Base-by-base conservation (phyloP, 2,888 invertebrate genomes). In the Andrena camellia region DNA sequence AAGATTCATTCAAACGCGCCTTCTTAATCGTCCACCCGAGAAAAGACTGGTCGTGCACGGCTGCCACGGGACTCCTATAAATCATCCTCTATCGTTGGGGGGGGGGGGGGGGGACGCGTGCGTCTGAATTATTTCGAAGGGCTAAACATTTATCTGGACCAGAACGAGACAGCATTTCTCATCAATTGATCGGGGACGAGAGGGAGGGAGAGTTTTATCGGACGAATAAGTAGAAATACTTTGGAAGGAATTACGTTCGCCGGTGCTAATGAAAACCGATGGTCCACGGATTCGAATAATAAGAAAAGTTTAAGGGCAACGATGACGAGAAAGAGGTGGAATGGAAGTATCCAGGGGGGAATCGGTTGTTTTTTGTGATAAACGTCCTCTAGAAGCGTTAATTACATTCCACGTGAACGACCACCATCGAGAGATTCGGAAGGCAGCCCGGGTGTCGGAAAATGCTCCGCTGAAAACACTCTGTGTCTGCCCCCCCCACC, bases 391-490 rank as follows among this genome's bases (percentile, higher is more conserved):
- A 62, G 66, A 69, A 81, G 66, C 88, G 89, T 92, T 93, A 93
- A 93, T 93, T 93, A 90, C 91, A 91, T 92, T 92, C 90, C 89
- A 86, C 88, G 90, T 87, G 90, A 90, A 90, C 84, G 89, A 84
- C 81, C 81, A 82, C 88, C 85, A 90, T 89, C 86, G 88, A 89
- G 86, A 83, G 89, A 91, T 90, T 91, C 87, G 86, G 85, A 78
- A 79, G 85, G 81, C 80, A 29, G 72, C 70, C 52, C 60, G 63
- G 76, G 72, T 62, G 66, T 60, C 84, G 81, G 73, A 57, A 66
- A 68, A 54, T 69, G 8, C 23, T 68, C 66, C 42, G 68, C 63
- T 85, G 70, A 81, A 86, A 81, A 81, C 69, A 60, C 78, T 79
- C 78, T 73, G 69, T 69, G 83, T 75, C 69, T 66, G 63, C 57